Evolutionary conservation across 1,140 invertebrate genomes (phyloP).

Genomic region (Steinernema khuongi): DNA sequence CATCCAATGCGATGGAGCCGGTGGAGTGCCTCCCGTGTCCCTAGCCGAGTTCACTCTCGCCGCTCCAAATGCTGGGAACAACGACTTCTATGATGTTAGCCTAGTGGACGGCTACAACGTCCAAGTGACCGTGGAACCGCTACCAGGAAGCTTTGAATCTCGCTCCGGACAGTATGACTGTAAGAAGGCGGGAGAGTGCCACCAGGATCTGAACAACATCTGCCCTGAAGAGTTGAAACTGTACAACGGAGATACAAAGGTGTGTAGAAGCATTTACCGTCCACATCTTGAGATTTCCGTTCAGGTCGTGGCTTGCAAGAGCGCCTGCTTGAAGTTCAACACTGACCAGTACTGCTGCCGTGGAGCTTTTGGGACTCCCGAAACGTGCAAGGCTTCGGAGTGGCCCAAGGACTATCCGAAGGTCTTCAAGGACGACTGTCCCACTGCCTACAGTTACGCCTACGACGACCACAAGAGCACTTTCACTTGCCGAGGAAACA

Average conservation of each 20-base stretch:
- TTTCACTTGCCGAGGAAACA: conserved; percentile 57
- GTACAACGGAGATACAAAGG: conserved; percentile 5
- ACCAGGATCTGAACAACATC: conserved; percentile 55
- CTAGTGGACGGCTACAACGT: conserved; percentile 62
- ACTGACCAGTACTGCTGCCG: conserved; percentile 62
- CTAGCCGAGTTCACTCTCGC: conserved; percentile 52
- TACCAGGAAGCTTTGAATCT: conserved; percentile 21
- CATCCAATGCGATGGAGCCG: conserved; percentile 59
- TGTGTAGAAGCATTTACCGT: not conserved
- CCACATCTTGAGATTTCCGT: not conserved
- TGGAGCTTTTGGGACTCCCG: conserved; percentile 57
- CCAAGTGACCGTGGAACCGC: conserved; percentile 41
- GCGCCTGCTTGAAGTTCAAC: conserved; percentile 61
- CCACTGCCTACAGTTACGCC: conserved; percentile 59
- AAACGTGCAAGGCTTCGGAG: conserved; percentile 54
- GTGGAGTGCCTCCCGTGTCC: conserved; percentile 61
- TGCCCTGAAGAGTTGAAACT: conserved; percentile 59
- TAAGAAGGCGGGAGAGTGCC: conserved; percentile 53
- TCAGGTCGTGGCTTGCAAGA: conserved; percentile 61
- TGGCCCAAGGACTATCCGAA: conserved; percentile 60
- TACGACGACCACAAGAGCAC: conserved; percentile 60
- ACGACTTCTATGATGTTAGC: conserved; percentile 61
- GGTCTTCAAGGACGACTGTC: conserved; percentile 60
- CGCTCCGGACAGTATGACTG: conserved; percentile 59
- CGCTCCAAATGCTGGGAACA: not conserved